Conservation (phyloP, 2,113 vertebrate genomes). For the Cheilinus undulatus region DNA sequence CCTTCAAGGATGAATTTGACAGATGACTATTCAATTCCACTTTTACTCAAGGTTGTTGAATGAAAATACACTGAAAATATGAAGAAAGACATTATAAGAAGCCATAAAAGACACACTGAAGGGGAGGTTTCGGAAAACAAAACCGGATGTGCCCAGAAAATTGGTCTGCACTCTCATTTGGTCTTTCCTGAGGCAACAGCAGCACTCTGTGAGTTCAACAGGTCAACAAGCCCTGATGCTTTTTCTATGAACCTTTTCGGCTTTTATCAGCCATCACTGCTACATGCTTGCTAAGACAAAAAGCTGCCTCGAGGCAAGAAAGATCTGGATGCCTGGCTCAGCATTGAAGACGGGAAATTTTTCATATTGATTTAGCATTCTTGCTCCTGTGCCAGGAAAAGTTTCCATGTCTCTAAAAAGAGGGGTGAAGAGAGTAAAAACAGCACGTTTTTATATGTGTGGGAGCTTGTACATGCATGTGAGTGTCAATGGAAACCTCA, state of each 20-base stretch:
- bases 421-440: slow-evolving; percentile 15
- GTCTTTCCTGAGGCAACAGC: neutral
- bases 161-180: neutral
- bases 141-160: no score
- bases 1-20: no score
- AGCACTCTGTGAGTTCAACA: slow-evolving; percentile 7
- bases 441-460: neutral
- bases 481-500: slow-evolving; percentile 32
- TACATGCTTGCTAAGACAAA: neutral
- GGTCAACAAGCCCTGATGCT: slow-evolving; percentile 1
- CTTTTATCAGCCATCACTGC: slow-evolving; percentile 20
- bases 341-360: neutral
- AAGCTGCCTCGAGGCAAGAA: neutral
- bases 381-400: no score
- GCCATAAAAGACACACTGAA: no score
- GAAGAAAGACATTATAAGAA: no score
- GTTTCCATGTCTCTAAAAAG: no score
- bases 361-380: neutral
- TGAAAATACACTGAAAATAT: no score
- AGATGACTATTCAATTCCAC: no score
- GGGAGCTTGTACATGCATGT: slow-evolving; percentile 5
- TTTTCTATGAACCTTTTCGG: slow-evolving; percentile 15
- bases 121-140: no score
- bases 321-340: neutral
- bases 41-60: no score